Percentiles rank a stretch among this genome's conserved stretches.
phyloP scores from a whole-genome alignment of 2,888 invertebrate species.

The Amblyteles armatorius region DNA sequence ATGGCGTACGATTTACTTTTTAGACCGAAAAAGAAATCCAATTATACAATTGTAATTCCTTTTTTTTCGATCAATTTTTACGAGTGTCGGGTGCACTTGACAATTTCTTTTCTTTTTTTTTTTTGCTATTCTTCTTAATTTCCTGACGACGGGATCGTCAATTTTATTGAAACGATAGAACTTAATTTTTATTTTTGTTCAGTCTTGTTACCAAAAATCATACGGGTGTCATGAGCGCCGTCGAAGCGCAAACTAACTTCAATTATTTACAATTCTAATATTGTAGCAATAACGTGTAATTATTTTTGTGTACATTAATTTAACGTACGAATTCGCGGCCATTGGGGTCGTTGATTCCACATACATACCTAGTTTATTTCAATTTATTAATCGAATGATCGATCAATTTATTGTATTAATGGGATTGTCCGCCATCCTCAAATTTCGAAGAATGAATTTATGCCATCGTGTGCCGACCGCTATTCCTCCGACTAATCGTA shows the following conservation, averaged over 20 bases:
- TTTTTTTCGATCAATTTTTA: not conserved
- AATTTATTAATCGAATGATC: not conserved
- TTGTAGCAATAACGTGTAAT: not conserved
- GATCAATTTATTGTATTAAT: not conserved
- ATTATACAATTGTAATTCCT: not conserved
- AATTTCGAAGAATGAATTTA: slow-evolving; percentile 73
- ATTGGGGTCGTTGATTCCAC: not conserved
- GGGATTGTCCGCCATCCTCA: slow-evolving; percentile 51
- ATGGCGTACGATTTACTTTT: not conserved
- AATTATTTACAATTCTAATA: not conserved
- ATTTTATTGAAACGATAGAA: not conserved
- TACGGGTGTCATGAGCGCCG: slow-evolving; percentile 4
- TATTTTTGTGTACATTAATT: slow-evolving; percentile 29
- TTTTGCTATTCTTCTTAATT: not conserved
- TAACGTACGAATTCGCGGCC: slow-evolving; percentile 5
- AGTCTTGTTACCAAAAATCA: not conserved
- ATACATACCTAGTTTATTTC: not conserved
- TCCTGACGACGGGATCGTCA: not conserved
- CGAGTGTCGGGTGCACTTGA: not conserved
- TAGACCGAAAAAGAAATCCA: not conserved
- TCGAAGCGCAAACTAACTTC: slow-evolving; percentile 47
- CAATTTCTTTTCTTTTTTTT: not conserved
- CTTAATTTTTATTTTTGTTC: not conserved
- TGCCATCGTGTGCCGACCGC: slow-evolving; percentile 79
- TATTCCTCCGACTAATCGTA: slow-evolving; percentile 49